Evolutionary conservation across 2,888 invertebrate species (phyloP), one percentile per base, ranked within the genome.

Genomic region (Globia sparganii): DNA sequence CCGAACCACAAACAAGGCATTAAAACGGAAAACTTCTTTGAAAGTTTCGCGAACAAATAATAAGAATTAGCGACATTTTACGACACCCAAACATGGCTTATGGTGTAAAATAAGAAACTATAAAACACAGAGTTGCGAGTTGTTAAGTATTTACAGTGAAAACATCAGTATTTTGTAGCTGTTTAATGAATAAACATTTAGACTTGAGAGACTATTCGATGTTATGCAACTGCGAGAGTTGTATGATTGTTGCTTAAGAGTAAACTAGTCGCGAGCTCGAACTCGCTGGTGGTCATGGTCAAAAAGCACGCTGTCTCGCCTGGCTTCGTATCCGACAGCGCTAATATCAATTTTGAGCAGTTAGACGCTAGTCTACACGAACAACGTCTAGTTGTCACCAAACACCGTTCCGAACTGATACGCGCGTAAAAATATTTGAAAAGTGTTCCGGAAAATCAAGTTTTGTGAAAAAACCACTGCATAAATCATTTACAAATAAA

Each of bases 21-120:
- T 71, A 58, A 73, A 72, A 72, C n/a, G 40, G 67, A n/a, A 77
- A 83, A 75, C 72, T 84, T 84, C 83, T 84, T 86, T 85, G 84
- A 83, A 86, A 89, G 85, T 91, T 93, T 95, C 90, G 90, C 94
- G 90, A 80, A 91, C 92, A 95, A 93, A 95, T 89, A 93, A 91
- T 83, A 88, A 90, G 91, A 92, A 94, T 94, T 94, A 94, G 93
- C 94, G 90, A 91, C 88, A 79, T 90, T 91, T 92, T 90, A 92
- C 90, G 86, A 87, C 90, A 82, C 75, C 84, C 91, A 91, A 93
- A 93, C 89, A 91, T 86, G 85, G 13, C 49, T 77, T 75, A 86
- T 81, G 88, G 78, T 78, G 72, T 78, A 88, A 88, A 87, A 88
- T 89, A 89, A 90, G 89, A 85, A 87, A 87, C 86, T 92, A 90